These are phyloP conservation scores for Masnerella sp. DNA, from an alignment of 2,888 invertebrate genomes.

Conservation along the genomic window DNA sequence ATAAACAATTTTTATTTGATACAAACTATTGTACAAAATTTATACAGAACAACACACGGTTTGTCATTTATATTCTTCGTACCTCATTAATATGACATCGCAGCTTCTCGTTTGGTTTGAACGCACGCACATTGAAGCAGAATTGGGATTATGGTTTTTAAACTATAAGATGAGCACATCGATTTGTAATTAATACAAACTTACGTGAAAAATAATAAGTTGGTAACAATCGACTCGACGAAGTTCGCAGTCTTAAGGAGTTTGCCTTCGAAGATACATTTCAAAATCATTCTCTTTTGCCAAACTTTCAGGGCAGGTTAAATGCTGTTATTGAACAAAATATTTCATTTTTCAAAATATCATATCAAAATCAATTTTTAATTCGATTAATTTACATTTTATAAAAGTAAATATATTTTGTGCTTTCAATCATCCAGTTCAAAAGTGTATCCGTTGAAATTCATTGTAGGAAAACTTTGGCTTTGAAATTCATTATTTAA, in stretches of 20 bases:
- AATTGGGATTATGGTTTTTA: constrained; percentile 59
- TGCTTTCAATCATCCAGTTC: neutral
- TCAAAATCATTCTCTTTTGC: constrained; percentile 26
- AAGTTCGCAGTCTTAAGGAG: constrained; percentile 52
- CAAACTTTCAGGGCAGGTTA: constrained; percentile 43
- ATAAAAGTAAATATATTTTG: neutral
- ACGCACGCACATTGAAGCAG: constrained; percentile 70
- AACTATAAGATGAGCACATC: constrained; percentile 70
- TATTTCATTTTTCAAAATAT: constrained; percentile 16
- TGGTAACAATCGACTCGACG: constrained; percentile 67
- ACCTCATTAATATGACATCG: constrained; percentile 63
- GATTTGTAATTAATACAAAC: constrained; percentile 71
- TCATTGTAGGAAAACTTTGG: neutral
- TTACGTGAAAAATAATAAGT: constrained; percentile 71
- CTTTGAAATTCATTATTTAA: too few relatives aligned
- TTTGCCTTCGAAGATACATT: constrained; percentile 27
- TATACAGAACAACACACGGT: constrained; percentile 77
- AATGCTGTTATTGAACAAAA: constrained; percentile 43
- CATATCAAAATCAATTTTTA: constrained; percentile 30
- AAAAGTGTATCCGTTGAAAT: neutral
- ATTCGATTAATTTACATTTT: constrained; percentile 8
- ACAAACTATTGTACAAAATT: constrained; percentile 83
- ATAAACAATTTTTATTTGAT: constrained; percentile 80
- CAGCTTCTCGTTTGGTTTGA: constrained; percentile 68
- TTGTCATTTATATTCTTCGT: constrained; percentile 75